Evolutionary conservation across 1,140 invertebrate genomes (phyloP).

Genomic region (Heliconius hewitsoni): DNA sequence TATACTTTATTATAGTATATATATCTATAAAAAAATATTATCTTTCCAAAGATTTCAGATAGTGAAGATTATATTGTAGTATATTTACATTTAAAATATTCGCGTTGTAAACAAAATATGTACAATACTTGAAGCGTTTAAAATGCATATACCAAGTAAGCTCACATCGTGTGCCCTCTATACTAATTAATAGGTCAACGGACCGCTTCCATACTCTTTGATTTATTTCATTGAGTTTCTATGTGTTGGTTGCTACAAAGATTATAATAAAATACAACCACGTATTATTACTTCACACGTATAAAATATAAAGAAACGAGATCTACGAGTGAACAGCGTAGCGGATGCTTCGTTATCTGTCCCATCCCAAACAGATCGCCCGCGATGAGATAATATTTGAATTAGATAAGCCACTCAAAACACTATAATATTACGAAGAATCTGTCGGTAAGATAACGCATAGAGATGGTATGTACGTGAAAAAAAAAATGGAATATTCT

Average conservation of each 20-base stretch:
- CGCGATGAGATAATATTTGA: constrained; percentile 64
- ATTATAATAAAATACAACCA: background rate
- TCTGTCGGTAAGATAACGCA: constrained; percentile 18
- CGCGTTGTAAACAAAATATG: background rate
- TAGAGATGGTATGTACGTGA: background rate
- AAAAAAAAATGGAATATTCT: background rate
- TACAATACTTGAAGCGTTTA: constrained; percentile 6
- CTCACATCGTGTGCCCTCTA: constrained; percentile 48
- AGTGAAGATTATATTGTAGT: background rate
- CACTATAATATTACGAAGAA: constrained; percentile 22
- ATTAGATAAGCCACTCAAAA: constrained; percentile 55
- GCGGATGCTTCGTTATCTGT: constrained; percentile 56
- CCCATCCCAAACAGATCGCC: constrained; percentile 57
- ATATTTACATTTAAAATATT: background rate
- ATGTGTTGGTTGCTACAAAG: background rate
- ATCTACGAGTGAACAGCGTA: constrained; percentile 22
- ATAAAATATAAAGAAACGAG: constrained; percentile 26
- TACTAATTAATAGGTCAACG: constrained; percentile 71
- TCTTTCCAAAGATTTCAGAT: background rate
- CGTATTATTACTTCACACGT: constrained; percentile 15
- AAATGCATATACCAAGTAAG: constrained; percentile 51
- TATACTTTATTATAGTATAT: background rate
- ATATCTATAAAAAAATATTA: background rate
- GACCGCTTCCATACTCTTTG: constrained; percentile 57
- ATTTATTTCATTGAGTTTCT: constrained; percentile 49